A percentile compares a stretch with the other conserved stretches of the same genome.
These are phyloP conservation scores for Ceratina australensis DNA, from an alignment of 1,140 invertebrate species.

Conservation along the genomic window DNA sequence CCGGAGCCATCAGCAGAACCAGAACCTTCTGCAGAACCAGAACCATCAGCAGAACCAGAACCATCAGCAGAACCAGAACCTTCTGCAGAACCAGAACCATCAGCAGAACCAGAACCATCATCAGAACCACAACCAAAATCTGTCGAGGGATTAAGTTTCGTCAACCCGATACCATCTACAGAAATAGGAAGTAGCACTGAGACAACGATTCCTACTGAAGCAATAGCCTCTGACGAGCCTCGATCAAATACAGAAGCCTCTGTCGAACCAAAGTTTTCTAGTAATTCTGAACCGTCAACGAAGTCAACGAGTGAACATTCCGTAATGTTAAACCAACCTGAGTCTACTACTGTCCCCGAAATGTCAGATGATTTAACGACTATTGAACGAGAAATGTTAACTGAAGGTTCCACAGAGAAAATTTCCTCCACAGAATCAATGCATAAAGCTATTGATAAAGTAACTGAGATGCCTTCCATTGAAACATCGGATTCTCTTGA, in stretches of 20 bases:
- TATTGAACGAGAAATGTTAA: constrained; percentile 46
- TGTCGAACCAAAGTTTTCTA: constrained; percentile 55
- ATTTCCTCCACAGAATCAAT: neutral
- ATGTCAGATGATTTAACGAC: neutral
- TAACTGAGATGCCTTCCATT: neutral
- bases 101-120: constrained; percentile 49
- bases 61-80: constrained; percentile 57
- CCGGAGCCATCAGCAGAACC: constrained; percentile 57
- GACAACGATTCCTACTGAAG: constrained; percentile 52
- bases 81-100: constrained; percentile 58
- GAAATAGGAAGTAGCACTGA: constrained; percentile 55
- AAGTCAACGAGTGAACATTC: constrained; percentile 37
- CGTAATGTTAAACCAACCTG: neutral
- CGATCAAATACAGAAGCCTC: constrained; percentile 60
- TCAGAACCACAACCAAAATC: neutral
- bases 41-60: constrained; percentile 63
- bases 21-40: constrained; percentile 46
- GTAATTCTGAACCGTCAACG: constrained; percentile 52
- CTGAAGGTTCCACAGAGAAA: constrained; percentile 1
- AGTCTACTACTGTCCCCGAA: neutral
- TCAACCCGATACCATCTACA: constrained; percentile 58
- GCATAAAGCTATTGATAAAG: neutral
- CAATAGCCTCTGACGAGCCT: constrained; percentile 58
- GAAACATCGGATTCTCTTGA: neutral
- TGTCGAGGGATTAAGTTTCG: neutral